Evolutionary conservation across 2,888 invertebrate genomes (phyloP), one percentile per base, ranked within the genome.

Genomic region (Lasiommata megera): DNA sequence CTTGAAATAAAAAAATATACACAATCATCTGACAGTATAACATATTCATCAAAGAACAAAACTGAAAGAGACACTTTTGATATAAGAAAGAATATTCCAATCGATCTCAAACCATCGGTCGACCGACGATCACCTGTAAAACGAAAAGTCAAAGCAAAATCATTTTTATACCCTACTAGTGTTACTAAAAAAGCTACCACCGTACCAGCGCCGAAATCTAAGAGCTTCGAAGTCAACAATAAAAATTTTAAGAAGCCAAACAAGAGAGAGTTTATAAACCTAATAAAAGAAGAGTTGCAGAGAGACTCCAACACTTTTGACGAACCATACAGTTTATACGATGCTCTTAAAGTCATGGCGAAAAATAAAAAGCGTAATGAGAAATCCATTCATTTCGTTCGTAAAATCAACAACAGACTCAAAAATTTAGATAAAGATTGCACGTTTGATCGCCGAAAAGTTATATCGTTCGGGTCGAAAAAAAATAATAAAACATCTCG

Each of bases 281-380:
- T 74, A 5, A 56, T 86, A 5, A 85, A 81, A 63, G 69, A 79
- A 17, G 70, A 87, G 48, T 54, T 86, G 0, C 66, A 54, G 41
- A 70, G 72, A 59, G 72, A 75, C 0, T 50, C 60, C 0, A 38
- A 62, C 1, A 58, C 36, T 0, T 74, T 67, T 11, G 72, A 76
- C 23, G 79, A 84, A 29, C 84, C 84, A 0, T 65, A 70, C 37
- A 84, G 73, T 34, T 65, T 87, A 5, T 82, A 69, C 51, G 67
- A 85, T 62, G 81, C 86, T 0, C 60, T 87, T n/a, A 77, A 70
- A 61, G 61, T 77, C 0, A 79, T 86, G 57, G 84, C 81, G 0
- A 67, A 66, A 12, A 81, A 78, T 34, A 85, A 84, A 50, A 61
- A 66, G 6, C 63, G 64, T 43, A 53, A 44, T 12, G 62, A 60